phyloP scores from a whole-genome alignment of 35 echinoderm and acorn worm species.

The Heliocidaris erythrogramma region DNA sequence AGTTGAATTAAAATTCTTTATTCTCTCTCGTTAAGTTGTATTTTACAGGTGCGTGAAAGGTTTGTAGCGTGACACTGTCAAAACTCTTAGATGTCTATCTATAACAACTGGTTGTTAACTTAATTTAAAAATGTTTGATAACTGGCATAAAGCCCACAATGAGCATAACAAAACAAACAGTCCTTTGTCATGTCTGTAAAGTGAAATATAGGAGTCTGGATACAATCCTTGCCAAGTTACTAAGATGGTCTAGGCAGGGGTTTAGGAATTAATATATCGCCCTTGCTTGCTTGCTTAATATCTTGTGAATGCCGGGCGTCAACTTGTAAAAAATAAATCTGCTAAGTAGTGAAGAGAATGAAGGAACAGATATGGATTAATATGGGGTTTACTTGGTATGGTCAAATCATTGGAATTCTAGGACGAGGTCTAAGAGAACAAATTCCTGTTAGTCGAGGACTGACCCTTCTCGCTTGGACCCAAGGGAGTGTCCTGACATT shows the following conservation, averaged over 20 bases:
- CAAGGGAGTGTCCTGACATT: neutral
- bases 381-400: neutral
- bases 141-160: neutral
- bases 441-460: neutral
- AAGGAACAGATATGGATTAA: neutral
- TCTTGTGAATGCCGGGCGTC: neutral
- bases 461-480: neutral
- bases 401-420: neutral
- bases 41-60: neutral
- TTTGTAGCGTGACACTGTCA: neutral
- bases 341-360: neutral
- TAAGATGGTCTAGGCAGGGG: neutral
- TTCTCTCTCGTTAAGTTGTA: neutral
- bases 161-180: neutral
- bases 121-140: neutral
- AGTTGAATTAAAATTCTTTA: too few species aligned
- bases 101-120: neutral
- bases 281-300: neutral
- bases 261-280: neutral
- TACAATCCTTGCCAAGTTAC: neutral
- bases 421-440: neutral
- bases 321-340: neutral
- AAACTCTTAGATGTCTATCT: neutral
- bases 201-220: neutral
- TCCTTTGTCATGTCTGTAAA: neutral